A percentile compares a stretch with the other conserved stretches of the same genome.
Evolutionary conservation across 1,140 invertebrate species (phyloP).

Genomic region (Pemphigus obesinymphae): DNA sequence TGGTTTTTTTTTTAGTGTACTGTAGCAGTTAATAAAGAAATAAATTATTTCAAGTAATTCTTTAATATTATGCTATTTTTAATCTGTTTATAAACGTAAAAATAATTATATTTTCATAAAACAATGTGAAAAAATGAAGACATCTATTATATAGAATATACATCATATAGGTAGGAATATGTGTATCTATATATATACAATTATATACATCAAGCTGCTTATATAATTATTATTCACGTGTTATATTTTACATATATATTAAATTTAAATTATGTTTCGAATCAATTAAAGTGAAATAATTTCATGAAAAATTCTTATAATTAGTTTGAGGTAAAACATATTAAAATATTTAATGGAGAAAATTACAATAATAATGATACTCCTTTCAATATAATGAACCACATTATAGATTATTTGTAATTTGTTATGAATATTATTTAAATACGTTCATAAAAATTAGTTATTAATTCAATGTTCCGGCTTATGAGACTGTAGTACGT

Average conservation of each 20-base stretch:
- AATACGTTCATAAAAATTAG: neutral
- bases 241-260: neutral
- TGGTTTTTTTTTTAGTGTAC: too few species aligned
- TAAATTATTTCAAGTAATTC: too few species aligned
- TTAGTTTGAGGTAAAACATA: neutral
- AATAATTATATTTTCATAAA: neutral
- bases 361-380: neutral
- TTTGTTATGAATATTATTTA: neutral
- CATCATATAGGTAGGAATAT: neutral
- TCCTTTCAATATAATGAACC: neutral
- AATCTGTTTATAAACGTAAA: neutral
- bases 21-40: too few species aligned
- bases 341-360: neutral
- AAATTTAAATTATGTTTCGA: neutral
- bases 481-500: neutral
- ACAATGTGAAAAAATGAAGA: neutral
- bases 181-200: too few species aligned
- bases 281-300: constrained; percentile 20
- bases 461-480: neutral
- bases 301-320: neutral
- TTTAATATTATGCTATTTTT: too few species aligned
- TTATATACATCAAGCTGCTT: neutral
- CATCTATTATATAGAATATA: neutral
- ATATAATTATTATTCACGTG: neutral
- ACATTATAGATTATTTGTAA: neutral